A percentile compares a stretch with the other conserved stretches of the same genome.
Evolutionary conservation across 2,888 invertebrate genomes (phyloP).

Genomic region (Clitarchus hookeri): DNA sequence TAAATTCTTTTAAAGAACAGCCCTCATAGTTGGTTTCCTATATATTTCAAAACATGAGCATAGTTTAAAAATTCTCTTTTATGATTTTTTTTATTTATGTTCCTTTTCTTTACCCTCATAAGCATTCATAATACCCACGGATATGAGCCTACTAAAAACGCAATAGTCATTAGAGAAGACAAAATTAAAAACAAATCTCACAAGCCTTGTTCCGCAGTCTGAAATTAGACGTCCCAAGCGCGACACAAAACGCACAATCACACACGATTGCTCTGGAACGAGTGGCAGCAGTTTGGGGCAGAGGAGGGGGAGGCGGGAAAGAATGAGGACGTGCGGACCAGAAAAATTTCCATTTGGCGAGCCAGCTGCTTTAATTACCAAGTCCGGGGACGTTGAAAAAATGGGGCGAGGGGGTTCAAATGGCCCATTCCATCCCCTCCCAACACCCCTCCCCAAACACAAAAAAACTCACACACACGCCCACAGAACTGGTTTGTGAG

Average conservation of each 20-base stretch:
- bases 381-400: background rate
- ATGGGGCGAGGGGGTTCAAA: background rate
- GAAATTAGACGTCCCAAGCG: background rate
- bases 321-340: background rate
- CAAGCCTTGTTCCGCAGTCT: background rate
- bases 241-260: constrained; percentile 7
- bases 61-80: too few species aligned
- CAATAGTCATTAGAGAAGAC: background rate
- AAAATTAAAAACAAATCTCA: background rate
- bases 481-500: too few species aligned
- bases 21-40: too few species aligned
- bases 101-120: background rate
- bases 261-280: background rate
- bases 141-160: background rate
- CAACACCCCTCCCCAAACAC: background rate
- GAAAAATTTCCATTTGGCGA: background rate
- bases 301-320: background rate
- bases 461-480: background rate
- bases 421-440: background rate
- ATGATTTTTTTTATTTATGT: background rate
- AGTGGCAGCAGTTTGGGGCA: background rate
- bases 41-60: too few species aligned
- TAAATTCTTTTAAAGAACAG: too few species aligned
- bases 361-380: constrained; percentile 14
- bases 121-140: background rate